Evolutionary conservation across 2,888 invertebrate genomes (phyloP).

Genomic region (Drosophila affinis): DNA sequence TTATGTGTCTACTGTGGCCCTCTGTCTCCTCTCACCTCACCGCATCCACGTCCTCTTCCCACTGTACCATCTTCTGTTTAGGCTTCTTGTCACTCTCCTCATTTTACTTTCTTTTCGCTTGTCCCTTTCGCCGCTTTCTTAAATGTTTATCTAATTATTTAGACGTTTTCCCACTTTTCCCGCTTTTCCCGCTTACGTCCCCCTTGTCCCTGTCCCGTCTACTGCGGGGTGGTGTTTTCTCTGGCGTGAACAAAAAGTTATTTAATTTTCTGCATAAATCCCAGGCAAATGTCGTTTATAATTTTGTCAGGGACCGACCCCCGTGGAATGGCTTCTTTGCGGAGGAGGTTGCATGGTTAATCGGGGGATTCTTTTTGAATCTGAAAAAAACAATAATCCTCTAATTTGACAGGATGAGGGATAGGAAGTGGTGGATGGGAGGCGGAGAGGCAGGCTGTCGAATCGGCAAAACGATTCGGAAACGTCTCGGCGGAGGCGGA

Average conservation of each 20-base stretch:
- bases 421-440: neutral
- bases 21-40: conserved; percentile 7
- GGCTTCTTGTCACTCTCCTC: conserved; percentile 25
- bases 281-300: conserved; percentile 27
- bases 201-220: neutral
- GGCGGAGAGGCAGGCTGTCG: neutral
- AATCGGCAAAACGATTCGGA: conserved; percentile 5
- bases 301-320: conserved; percentile 32
- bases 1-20: conserved; percentile 60
- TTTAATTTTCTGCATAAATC: conserved; percentile 59
- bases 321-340: conserved; percentile 21
- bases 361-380: neutral
- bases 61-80: neutral
- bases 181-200: conserved; percentile 39
- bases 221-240: neutral
- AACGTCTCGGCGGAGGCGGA: neutral
- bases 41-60: neutral
- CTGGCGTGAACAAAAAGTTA: conserved; percentile 38
- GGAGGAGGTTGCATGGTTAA: neutral
- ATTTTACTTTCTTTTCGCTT: conserved; percentile 52
- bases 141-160: conserved; percentile 80
- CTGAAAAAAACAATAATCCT: neutral
- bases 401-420: conserved; percentile 1
- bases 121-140: conserved; percentile 49
- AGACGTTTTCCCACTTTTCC: conserved; percentile 62